phyloP scores from a whole-genome alignment of 2,797 vertebrate species.

The Dromococcyx pavoninus region DNA sequence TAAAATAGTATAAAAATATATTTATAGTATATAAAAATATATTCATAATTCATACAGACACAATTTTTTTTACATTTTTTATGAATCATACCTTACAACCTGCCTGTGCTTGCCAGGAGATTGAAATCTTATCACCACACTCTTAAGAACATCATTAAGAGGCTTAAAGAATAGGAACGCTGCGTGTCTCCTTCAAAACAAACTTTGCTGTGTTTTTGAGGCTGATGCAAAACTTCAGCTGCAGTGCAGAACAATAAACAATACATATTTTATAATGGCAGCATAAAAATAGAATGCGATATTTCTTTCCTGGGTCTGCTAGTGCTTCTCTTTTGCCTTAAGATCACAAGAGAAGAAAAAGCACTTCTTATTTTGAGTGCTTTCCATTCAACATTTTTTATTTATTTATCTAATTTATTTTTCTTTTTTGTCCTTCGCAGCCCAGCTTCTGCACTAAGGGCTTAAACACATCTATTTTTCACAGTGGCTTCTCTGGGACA shows the following conservation, averaged over 20 bases:
- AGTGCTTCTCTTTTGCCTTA: conserved; percentile 60
- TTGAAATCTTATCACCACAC: background rate
- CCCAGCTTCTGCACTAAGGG: background rate
- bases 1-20: no score
- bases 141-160: conserved; percentile 48
- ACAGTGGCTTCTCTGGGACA: conserved; percentile 20
- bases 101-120: conserved; percentile 5
- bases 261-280: conserved; percentile 65
- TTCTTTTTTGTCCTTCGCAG: conserved; percentile 33
- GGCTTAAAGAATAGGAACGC: conserved; percentile 31
- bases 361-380: conserved; percentile 17
- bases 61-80: background rate
- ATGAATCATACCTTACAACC: conserved; percentile 13
- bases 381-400: background rate
- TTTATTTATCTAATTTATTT: conserved; percentile 49
- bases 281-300: conserved; percentile 69
- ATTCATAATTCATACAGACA: background rate
- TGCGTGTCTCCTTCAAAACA: conserved; percentile 51
- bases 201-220: conserved; percentile 66
- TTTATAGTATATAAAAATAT: background rate
- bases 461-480: background rate
- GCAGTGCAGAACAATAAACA: conserved; percentile 69
- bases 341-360: conserved; percentile 66
- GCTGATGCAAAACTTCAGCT: conserved; percentile 69
- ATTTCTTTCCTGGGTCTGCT: conserved; percentile 55